Evolutionary conservation across 2,113 vertebrate genomes (phyloP).

Genomic region (Lophochroa leadbeateri): DNA sequence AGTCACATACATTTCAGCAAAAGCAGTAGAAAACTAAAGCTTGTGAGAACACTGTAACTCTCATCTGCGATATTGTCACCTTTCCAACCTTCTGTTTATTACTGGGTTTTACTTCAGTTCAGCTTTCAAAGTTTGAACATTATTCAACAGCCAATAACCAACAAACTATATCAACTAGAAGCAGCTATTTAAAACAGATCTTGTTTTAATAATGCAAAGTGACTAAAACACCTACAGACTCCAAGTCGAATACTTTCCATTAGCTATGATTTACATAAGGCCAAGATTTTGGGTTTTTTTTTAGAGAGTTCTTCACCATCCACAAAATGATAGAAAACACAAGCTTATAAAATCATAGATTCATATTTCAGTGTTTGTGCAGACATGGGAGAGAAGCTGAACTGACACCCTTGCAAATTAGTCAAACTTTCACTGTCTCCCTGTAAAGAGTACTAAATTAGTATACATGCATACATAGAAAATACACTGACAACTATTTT

Average conservation of each 20-base stretch:
- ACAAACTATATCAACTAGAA: neutral
- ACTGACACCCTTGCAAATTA: neutral
- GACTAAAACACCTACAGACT: neutral
- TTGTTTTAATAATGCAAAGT: neutral
- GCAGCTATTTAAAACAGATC: neutral
- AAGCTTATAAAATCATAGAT: neutral
- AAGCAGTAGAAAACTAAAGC: neutral
- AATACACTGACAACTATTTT: neutral
- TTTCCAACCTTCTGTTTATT: neutral
- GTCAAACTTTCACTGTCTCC: neutral
- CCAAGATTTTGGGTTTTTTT: neutral
- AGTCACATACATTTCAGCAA: neutral
- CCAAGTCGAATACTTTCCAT: neutral
- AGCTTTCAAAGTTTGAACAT: neutral
- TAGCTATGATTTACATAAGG: neutral
- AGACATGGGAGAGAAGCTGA: neutral
- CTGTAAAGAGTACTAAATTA: neutral
- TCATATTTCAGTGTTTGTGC: neutral
- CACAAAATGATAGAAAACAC: neutral
- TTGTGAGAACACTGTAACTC: neutral
- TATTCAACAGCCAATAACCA: neutral
- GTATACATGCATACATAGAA: neutral
- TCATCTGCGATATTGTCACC: neutral
- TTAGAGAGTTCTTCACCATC: neutral
- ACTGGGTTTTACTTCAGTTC: neutral